Evolutionary conservation across 2,113 vertebrate species (phyloP).

Genomic region (Vicugna pacos): DNA sequence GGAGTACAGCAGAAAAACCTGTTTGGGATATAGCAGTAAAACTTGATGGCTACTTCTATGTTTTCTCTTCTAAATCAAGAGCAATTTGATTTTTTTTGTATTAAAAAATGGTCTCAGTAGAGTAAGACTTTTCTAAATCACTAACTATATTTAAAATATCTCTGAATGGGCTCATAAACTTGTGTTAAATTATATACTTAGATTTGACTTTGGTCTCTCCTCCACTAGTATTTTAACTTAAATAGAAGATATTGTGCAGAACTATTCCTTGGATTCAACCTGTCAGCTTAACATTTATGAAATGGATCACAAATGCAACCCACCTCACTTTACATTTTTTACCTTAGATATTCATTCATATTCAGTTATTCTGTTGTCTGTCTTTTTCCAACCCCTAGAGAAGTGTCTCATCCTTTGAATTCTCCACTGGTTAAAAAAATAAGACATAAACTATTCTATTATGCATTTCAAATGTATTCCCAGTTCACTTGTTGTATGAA

Average conservation of each 20-base stretch:
- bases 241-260: fast-evolving
- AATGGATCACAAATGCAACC: conserved; percentile 44
- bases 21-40: not conserved
- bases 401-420: not conserved
- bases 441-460: not conserved
- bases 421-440: not conserved
- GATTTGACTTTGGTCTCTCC: conserved; percentile 49
- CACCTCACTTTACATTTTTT: not conserved
- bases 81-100: not conserved
- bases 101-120: not conserved
- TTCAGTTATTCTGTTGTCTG: conserved; percentile 63
- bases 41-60: not conserved
- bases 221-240: not conserved
- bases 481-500: conserved; percentile 17
- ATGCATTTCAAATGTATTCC: conserved; percentile 33
- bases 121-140: not conserved
- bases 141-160: not conserved
- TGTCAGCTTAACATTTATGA: conserved; percentile 57
- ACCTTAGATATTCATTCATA: not conserved
- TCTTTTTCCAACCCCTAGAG: conserved; percentile 38
- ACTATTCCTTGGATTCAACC: not conserved
- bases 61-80: conserved; percentile 15
- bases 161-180: not conserved
- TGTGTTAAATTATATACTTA: not conserved
- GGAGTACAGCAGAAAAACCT: not conserved